These are phyloP conservation scores for Auanema freiburgensis DNA, from an alignment of 2,888 invertebrate species.

Conservation along the genomic window DNA sequence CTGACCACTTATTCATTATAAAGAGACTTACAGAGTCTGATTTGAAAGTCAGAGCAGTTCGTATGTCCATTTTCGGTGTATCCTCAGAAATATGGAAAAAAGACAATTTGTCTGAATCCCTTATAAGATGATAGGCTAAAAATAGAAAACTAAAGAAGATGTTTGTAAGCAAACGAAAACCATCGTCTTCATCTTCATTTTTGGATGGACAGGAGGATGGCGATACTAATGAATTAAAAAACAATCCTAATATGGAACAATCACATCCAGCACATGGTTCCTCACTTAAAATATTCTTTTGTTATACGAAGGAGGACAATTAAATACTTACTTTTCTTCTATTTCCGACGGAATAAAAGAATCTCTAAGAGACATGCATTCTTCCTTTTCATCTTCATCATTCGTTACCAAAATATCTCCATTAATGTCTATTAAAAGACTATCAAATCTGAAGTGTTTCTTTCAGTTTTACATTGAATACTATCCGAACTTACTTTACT, in stretches of 20 bases:
- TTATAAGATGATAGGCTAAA: conserved; percentile 23
- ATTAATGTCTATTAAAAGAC: background rate
- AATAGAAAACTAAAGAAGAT: background rate
- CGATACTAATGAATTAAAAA: conserved; percentile 17
- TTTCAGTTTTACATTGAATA: no score
- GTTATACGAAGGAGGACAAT: no score
- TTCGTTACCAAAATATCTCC: conserved; percentile 10
- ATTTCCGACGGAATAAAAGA: conserved; percentile 12
- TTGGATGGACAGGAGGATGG: conserved; percentile 7
- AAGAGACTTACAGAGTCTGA: conserved; percentile 24
- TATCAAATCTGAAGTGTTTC: no score
- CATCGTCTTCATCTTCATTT: background rate
- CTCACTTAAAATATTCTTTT: no score
- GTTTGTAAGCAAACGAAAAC: background rate
- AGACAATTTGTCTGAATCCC: conserved; percentile 37
- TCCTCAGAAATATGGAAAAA: conserved; percentile 32
- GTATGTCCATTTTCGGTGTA: conserved; percentile 22
- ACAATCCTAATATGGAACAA: conserved; percentile 12
- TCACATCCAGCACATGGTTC: conserved; percentile 16
- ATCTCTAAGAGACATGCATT: conserved; percentile 8
- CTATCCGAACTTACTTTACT: no score
- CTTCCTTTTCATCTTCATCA: conserved; percentile 2
- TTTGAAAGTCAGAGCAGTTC: conserved; percentile 31
- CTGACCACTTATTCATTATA: no score
- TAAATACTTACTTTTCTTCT: conserved; percentile 12